Base-by-base conservation (phyloP, 2,888 invertebrate species). In the Perdita meconis region DNA sequence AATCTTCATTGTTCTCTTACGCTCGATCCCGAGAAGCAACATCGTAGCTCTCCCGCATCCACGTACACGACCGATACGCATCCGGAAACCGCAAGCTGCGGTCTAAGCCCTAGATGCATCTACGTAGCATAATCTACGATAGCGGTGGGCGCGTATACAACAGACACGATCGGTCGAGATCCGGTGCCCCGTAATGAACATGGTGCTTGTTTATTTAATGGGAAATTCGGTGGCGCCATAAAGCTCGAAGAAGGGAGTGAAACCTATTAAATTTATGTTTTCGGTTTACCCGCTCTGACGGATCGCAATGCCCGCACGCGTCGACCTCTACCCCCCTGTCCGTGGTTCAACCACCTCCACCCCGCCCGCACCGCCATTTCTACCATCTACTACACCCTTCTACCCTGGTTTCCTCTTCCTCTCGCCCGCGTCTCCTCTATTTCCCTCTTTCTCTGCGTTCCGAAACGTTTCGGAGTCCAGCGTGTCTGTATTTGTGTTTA, bases 151-250 rank as follows among this genome's bases (percentile, higher is more conserved):
- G 83, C 82, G 84, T 86, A 83, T 81, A 78, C 65, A 72, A 59
- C 64, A 47, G 22, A 42, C 66, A 81, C 83, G 84, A 86, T 73
- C 78, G 82, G 77, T 75, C 73, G 84, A 80, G 85, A 77, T 77
- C 82, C 82, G 82, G 74, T 78, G 78, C 82, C 82, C 87, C 81
- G 90, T 90, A 91, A 91, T 91, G 90, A 91, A 91, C 90, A 90
- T 90, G 88, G 89, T 87, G 91, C 90, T 92, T 92, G 92, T 92
- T 92, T 92, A 92, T 92, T 92, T 91, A 92, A 92, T 92, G 91
- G 92, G 91, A 90, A 92, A 92, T 91, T 92, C 90, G 91, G 91
- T 89, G 90, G 91, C 90, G 89, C 91, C 91, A 92, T 92, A 92
- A 92, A 92, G 90, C 90, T 90, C 86, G 86, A 90, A 89, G 91